Conservation (phyloP, 2,797 vertebrate genomes). For the Gallinago solitaria region DNA sequence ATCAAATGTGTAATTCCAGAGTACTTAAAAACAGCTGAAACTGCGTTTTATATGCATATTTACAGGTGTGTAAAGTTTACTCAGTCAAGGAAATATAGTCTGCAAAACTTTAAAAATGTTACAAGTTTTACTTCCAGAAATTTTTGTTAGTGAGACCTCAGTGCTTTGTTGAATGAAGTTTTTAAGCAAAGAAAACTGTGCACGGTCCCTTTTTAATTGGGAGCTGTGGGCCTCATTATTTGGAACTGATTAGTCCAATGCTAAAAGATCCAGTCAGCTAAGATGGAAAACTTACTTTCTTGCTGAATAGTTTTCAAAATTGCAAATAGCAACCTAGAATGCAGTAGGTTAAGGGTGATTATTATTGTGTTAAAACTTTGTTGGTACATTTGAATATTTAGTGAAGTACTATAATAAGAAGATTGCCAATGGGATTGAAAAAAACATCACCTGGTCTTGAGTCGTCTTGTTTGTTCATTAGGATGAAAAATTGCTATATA, state of each 20-base stretch:
- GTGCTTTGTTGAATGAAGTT: neutral
- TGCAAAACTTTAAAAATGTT: neutral
- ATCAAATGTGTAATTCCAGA: neutral
- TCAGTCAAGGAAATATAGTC: neutral
- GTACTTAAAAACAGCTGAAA: neutral
- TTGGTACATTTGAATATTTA: neutral
- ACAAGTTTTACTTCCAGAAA: neutral
- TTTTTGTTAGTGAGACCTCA: neutral
- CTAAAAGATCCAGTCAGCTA: neutral
- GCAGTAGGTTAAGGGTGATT: neutral
- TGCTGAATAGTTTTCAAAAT: neutral
- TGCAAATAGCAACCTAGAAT: neutral
- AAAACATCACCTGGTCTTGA: neutral
- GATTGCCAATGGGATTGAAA: neutral
- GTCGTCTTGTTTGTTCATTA: neutral
- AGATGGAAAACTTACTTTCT: conserved; percentile 5
- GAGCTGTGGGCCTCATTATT: conserved; percentile 46
- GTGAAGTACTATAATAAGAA: neutral
- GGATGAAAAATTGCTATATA: neutral
- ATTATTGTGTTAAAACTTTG: neutral
- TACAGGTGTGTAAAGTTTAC: neutral
- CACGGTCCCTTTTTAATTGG: conserved; percentile 23
- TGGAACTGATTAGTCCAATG: neutral
- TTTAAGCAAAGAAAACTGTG: neutral
- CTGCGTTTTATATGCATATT: neutral